phyloP scores from a whole-genome alignment of 2,113 vertebrate species.

The Aspidoscelis tigris region DNA sequence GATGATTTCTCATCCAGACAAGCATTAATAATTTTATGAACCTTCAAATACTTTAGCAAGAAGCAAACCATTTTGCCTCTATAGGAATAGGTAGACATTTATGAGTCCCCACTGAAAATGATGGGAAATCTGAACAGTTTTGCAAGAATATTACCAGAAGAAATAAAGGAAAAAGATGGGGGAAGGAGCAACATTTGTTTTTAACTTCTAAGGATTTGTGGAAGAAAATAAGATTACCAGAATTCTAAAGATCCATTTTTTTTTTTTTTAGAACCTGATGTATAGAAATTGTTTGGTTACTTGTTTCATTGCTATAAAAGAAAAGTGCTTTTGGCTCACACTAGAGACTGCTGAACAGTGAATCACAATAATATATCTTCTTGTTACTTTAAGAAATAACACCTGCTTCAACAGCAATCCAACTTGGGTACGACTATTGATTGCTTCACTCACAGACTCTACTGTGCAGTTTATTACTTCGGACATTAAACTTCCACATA shows the following conservation, averaged over 20 bases:
- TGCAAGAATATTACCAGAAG: constrained; percentile 1
- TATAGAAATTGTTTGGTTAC: not conserved
- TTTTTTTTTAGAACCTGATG: not conserved
- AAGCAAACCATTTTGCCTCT: not conserved
- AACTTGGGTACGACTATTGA: not conserved
- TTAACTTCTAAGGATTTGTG: not conserved
- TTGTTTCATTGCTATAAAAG: constrained; percentile 45
- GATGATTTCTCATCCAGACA: not conserved
- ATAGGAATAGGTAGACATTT: constrained; percentile 1
- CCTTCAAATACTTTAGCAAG: not conserved
- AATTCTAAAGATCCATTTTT: not conserved
- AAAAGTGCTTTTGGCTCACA: not conserved
- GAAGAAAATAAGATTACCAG: not conserved
- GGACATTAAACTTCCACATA: not conserved
- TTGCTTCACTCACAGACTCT: not conserved
- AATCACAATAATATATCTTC: not conserved
- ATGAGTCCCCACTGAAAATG: not conserved
- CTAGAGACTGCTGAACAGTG: not conserved
- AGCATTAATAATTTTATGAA: constrained; percentile 2
- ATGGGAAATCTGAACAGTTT: constrained; percentile 15
- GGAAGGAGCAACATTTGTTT: not conserved
- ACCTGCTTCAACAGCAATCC: not conserved
- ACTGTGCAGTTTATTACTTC: not conserved
- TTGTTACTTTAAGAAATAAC: not conserved
- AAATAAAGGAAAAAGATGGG: not conserved